phyloP scores from a whole-genome alignment of 2,888 invertebrate species.

The Nomada ferruginata region DNA sequence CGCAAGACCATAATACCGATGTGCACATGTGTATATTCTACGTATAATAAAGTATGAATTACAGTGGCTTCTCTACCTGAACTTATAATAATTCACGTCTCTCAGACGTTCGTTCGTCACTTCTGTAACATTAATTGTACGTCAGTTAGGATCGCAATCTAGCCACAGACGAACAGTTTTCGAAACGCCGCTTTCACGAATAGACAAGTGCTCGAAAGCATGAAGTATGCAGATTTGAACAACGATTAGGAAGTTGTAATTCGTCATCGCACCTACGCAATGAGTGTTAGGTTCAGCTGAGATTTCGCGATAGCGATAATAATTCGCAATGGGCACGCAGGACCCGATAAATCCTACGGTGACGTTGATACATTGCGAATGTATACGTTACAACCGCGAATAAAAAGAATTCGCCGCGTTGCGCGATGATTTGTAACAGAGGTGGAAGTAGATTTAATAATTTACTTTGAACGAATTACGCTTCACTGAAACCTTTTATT shows the following conservation, averaged over 20 bases:
- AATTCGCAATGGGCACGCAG: conserved; percentile 49
- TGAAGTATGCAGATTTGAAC: conserved; percentile 44
- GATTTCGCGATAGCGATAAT: conserved; percentile 52
- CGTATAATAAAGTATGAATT: background rate
- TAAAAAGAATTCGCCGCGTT: conserved; percentile 1
- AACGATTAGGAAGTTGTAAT: conserved; percentile 60
- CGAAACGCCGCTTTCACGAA: conserved; percentile 3
- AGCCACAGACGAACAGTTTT: background rate
- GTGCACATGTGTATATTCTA: background rate
- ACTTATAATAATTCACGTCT: background rate
- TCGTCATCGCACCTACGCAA: conserved; percentile 61
- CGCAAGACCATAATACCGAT: background rate
- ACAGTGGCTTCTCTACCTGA: background rate
- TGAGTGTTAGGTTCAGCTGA: conserved; percentile 48
- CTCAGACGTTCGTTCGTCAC: conserved; percentile 2
- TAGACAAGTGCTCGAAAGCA: conserved; percentile 19
- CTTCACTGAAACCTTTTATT: background rate
- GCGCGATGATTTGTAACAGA: background rate
- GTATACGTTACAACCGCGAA: conserved; percentile 19
- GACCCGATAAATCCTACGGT: conserved; percentile 46
- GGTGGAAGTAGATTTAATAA: background rate
- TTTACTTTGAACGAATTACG: background rate
- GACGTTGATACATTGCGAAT: conserved; percentile 52
- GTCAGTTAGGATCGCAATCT: conserved; percentile 1
- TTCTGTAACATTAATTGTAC: background rate